Percentiles rank a stretch among this genome's conserved stretches.
Conservation (phyloP, 2,797 vertebrate species). For the Myotis vivesi region DNA sequence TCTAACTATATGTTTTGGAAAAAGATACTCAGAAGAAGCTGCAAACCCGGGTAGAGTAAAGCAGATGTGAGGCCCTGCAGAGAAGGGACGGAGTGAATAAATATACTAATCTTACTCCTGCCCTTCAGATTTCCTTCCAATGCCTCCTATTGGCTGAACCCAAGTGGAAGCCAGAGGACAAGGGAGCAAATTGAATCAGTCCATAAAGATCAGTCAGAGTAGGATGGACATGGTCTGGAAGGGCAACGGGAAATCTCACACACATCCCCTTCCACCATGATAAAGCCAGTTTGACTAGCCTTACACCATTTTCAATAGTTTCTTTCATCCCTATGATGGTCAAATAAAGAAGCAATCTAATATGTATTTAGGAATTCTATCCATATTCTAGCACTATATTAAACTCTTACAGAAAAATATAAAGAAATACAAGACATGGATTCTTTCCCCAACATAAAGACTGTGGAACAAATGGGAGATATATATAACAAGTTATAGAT, state of each 20-base stretch:
- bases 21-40: not conserved
- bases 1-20: not conserved
- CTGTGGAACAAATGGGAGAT: not conserved
- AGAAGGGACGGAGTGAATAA: not conserved
- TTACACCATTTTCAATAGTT: not conserved
- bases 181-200: not conserved
- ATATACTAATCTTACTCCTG: not conserved
- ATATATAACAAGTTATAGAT: not conserved
- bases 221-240: not conserved
- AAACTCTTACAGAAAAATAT: not conserved
- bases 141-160: not conserved
- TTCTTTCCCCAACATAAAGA: conserved; percentile 1
- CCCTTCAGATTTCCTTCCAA: not conserved
- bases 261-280: not conserved
- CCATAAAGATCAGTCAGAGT: not conserved
- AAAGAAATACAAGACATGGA: not conserved
- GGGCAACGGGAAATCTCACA: not conserved
- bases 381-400: not conserved
- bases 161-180: not conserved
- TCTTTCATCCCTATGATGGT: not conserved
- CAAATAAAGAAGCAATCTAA: conserved; percentile 19
- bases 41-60: not conserved
- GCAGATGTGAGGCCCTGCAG: not conserved
- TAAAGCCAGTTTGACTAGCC: not conserved
- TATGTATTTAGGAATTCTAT: not conserved